phyloP scores from a whole-genome alignment of 2,888 invertebrate genomes.

The Chalcis sispes region DNA sequence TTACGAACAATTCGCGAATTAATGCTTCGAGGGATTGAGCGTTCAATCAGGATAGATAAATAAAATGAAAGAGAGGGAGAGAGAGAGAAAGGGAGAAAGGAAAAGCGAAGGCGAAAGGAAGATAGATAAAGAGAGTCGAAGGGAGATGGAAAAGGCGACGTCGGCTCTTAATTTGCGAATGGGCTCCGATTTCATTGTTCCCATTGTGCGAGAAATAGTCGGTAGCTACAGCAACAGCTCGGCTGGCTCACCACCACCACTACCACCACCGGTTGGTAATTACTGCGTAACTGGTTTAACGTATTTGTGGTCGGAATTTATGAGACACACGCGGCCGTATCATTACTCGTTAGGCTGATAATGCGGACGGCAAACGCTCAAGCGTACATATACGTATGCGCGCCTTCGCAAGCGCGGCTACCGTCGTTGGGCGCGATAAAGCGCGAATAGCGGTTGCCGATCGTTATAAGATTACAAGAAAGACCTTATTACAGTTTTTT shows the following conservation, averaged over 20 bases:
- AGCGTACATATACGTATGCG: not conserved
- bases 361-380: not conserved
- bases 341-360: constrained; percentile 34
- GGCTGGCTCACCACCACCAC: no score
- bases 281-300: constrained; percentile 52
- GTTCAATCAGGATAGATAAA: no score
- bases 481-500: no score
- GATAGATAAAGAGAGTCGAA: no score
- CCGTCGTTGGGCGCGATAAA: not conserved
- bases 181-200: constrained; percentile 19
- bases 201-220: constrained; percentile 19
- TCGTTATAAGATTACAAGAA: no score
- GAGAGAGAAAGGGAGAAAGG: no score
- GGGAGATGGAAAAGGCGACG: not conserved
- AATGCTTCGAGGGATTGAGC: not conserved
- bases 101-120: not conserved
- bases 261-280: no score
- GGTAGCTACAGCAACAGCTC: no score
- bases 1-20: not conserved
- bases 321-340: constrained; percentile 34
- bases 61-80: no score
- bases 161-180: constrained; percentile 35
- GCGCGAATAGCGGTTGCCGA: no score
- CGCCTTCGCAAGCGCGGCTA: not conserved
- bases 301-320: constrained; percentile 51